Base-by-base conservation (phyloP, 1,140 invertebrate species). In the Drosophila equinoxialis region DNA sequence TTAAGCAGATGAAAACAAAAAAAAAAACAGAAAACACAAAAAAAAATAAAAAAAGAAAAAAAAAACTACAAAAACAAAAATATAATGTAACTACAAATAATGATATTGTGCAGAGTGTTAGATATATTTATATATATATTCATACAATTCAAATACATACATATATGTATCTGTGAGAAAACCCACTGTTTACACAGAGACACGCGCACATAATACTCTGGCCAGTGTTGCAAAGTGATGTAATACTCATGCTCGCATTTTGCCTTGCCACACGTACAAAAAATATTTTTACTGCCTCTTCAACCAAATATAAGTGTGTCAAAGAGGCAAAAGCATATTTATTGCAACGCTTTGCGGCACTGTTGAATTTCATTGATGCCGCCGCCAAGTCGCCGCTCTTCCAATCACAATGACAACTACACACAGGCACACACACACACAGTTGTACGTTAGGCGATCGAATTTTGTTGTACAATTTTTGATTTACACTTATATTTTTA, bases 381-480 rank as follows among this genome's bases (percentile, higher is more conserved):
- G 68, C 67, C 51, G 23, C 60, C 57, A 59, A 68, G 67, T 57
- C 62, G 23, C 55, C 58, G 83, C 75, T 86, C 83, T 87, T 86
- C 76, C 79, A 86, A 71, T 54, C 51, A 66, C 51, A 55, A 23
- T 37, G 62, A 70, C 54, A 58, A 35, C 39, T 45, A 62, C 60
- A 72, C 51, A 58, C 20, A 66, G 33, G 57, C 54, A 61, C 45
- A 71, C n/a, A 67, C 13, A 58, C 33, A 57, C 30, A 54, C 58
- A 57, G 48, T 48, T n/a, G 20, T 10, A 60, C 41, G 26, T 45
- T 3, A 42, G 48, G 64, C 66, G 48, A 67, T 82, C 42, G 23
- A 51, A 67, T 61, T 68, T 65, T 59, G 65, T 23, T 10, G 23
- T 77, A 20, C 33, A 58, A 17, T 65, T 57, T 33, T 26, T 30